phyloP scores from a whole-genome alignment of 37 sponge, comb jelly and placozoan species.

The Spongilla lacustris region DNA sequence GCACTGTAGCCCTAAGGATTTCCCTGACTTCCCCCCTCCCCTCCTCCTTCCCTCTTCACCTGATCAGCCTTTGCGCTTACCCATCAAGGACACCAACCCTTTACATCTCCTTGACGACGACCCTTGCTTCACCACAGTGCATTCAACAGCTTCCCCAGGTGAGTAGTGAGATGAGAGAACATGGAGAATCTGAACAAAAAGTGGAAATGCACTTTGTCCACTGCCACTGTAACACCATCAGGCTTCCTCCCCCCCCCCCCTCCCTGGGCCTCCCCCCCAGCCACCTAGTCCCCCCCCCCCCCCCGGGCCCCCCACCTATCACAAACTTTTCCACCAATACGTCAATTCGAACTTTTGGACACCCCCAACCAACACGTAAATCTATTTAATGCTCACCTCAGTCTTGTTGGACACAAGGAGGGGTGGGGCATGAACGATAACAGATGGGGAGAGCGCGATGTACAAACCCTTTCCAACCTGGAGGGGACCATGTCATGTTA shows the following conservation, averaged over 20 bases:
- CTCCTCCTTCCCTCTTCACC: no score
- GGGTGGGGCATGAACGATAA: background rate
- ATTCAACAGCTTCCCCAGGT: conserved; percentile 48
- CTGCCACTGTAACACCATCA: background rate
- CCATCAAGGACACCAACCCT: background rate
- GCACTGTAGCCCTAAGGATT: no score
- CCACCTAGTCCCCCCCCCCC: conserved; percentile 17
- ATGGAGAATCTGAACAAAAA: conserved; percentile 33
- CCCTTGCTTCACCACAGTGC: conserved; percentile 34
- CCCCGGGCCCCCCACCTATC: conserved; percentile 1
- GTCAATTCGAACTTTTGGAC: background rate
- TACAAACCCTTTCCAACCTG: background rate
- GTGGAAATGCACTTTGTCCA: background rate
- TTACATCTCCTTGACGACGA: background rate
- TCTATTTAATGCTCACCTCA: conserved; percentile 2
- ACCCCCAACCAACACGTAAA: no score
- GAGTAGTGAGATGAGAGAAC: conserved; percentile 33
- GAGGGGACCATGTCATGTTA: background rate
- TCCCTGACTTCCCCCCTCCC: no score
- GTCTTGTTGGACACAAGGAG: background rate
- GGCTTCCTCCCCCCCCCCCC: background rate
- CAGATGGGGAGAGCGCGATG: background rate
- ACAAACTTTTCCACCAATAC: background rate
- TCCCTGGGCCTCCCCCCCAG: conserved; percentile 4
- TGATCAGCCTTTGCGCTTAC: background rate